Conservation (phyloP, 2,113 vertebrate genomes). For the Eretmochelys imbricata region DNA sequence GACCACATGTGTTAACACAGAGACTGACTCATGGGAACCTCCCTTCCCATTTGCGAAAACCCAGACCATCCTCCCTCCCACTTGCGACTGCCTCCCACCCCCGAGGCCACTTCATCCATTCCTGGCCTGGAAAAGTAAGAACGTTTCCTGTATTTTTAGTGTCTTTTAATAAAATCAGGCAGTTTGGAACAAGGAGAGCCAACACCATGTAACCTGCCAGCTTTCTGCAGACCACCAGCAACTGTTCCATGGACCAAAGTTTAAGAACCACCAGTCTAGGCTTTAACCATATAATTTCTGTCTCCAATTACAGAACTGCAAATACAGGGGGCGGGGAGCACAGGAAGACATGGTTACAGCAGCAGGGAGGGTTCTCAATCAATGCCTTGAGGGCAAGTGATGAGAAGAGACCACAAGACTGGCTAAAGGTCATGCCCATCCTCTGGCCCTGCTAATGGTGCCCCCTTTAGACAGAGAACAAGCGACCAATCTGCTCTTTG, state of each 20-base stretch:
- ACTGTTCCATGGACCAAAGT: not conserved
- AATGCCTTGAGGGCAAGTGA: not conserved
- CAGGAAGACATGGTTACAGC: not conserved
- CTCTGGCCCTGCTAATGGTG: not conserved
- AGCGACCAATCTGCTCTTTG: not conserved
- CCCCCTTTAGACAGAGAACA: not conserved
- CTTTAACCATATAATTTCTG: not conserved
- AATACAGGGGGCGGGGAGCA: not conserved
- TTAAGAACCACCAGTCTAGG: not conserved
- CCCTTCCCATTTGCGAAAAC: not conserved
- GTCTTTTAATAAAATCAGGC: conserved; percentile 7
- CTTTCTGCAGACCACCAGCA: not conserved
- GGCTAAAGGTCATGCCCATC: not conserved
- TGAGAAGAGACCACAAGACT: not conserved
- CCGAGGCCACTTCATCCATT: not conserved
- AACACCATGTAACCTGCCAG: not conserved
- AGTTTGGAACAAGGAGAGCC: not conserved
- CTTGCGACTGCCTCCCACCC: conserved; percentile 13
- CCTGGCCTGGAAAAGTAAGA: conserved; percentile 1
- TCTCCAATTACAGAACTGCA: not conserved
- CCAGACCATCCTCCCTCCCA: not conserved
- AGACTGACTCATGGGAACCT: conserved; percentile 54
- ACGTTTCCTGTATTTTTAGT: not conserved
- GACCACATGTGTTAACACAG: not conserved
- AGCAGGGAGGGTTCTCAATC: not conserved